These are phyloP conservation scores for Zaprionus ornatus DNA, from an alignment of 1,140 invertebrate species.

Conservation along the genomic window DNA sequence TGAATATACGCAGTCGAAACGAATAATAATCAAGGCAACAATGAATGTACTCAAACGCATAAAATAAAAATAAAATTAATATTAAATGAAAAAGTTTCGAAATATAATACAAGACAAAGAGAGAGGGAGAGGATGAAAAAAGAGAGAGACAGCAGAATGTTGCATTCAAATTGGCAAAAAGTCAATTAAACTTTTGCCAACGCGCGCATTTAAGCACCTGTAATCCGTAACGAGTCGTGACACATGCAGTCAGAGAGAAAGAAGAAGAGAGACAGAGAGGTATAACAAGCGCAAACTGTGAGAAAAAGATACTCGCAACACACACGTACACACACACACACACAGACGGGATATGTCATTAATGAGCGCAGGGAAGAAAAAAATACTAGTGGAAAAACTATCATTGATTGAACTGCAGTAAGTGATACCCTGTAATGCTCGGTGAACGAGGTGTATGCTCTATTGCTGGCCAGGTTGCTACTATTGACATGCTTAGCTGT, in stretches of 20 bases:
- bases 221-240: constrained; percentile 48
- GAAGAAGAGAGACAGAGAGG: not conserved
- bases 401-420: constrained; percentile 22
- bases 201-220: constrained; percentile 67
- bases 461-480: no score
- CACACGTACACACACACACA: not conserved
- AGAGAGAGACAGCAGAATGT: constrained; percentile 16
- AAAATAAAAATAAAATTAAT: not conserved
- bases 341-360: constrained; percentile 25
- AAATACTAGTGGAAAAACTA: constrained; percentile 11
- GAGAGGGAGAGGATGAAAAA: not conserved
- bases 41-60: constrained; percentile 5
- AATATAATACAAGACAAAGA: not conserved
- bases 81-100: constrained; percentile 2
- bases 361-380: constrained; percentile 5
- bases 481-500: no score
- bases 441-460: not conserved
- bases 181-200: constrained; percentile 61
- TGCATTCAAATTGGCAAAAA: constrained; percentile 59
- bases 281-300: not conserved
- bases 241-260: constrained; percentile 12
- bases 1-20: constrained; percentile 55
- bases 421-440: constrained; percentile 13
- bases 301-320: not conserved
- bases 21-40: constrained; percentile 45